Evolutionary conservation across 2,113 vertebrate species (phyloP), one percentile per base, ranked within the genome.

Genomic region (Oreochromis niloticus): DNA sequence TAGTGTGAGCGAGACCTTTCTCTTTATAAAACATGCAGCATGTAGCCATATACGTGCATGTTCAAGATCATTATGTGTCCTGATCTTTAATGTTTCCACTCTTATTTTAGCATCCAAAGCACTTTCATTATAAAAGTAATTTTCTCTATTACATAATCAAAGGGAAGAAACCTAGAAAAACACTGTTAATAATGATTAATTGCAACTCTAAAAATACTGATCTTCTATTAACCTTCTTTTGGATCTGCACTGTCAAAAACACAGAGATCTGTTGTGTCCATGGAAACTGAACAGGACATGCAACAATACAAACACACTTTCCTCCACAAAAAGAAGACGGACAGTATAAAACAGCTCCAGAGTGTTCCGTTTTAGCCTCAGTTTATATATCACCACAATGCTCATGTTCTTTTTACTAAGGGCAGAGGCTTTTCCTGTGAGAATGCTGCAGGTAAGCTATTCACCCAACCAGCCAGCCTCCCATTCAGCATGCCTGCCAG

Each of bases 401-500:
- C 24, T 43, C 1, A 3, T 75, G 55, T 84, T 68, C 9, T 55
- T 75, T 63, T 63, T 46, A 79, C 63, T 48, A 19, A 39, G 13
- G 66, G 59, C 6, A 63, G 80, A 80, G 22, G 81, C 52, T n/a
- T 59, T 55, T 75, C 41, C 63, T 87, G 84, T 79, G 82, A 87
- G 88, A 57, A 24, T 84, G 87, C 57, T 30, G 17, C 80, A 81
- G 83, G 84, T 86, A 82, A 61, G 54, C 82, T 79, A 83, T 86
- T 88, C 82, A 36, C 48, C 63, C 81, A 82, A 19, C 55, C 52
- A 39, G 39, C 48, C 6, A 57, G 46, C 82, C 82, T 80, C 36
- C 52, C 84, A 81, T 66, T 75, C 79, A 83, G 52, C 85, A 27
- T 30, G 79, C 80, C 87, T 87, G 85, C 68, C 81, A 86, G 57